These are phyloP conservation scores for Drosophila baimaii DNA, from an alignment of 1,140 invertebrate genomes.

Conservation along the genomic window DNA sequence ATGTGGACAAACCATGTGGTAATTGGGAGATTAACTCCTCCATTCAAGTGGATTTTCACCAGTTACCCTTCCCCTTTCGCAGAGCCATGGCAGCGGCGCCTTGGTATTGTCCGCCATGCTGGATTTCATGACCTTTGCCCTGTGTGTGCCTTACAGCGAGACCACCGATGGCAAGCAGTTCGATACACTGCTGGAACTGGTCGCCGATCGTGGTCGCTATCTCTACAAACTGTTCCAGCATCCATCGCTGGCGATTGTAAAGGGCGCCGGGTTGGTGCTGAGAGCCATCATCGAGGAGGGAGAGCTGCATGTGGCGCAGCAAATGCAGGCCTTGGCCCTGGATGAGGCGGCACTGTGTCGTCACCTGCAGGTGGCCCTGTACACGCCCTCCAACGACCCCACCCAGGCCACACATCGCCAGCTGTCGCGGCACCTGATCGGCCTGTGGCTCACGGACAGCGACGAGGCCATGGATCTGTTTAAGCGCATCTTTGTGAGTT, in stretches of 20 bases:
- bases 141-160: slow-evolving; percentile 99
- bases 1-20: slow-evolving; percentile 98
- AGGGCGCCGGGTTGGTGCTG: slow-evolving; percentile 98
- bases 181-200: slow-evolving; percentile 96
- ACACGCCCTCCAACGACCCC: slow-evolving; percentile 91
- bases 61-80: slow-evolving; percentile 53
- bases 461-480: slow-evolving; percentile 95
- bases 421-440: slow-evolving; percentile 97
- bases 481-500: slow-evolving; percentile 92
- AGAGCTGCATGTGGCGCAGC: slow-evolving; percentile 93
- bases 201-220: slow-evolving; percentile 94
- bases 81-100: slow-evolving; percentile 92
- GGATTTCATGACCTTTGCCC: slow-evolving; percentile 99
- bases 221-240: slow-evolving; percentile 98
- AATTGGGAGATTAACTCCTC: slow-evolving; percentile 79
- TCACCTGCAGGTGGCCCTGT: slow-evolving; percentile 96
- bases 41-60: not conserved
- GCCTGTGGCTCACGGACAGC: slow-evolving; percentile 98
- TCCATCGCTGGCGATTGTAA: slow-evolving; percentile 98
- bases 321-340: slow-evolving; percentile 98
- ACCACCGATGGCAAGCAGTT: slow-evolving; percentile 99
- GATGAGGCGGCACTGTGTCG: slow-evolving; percentile 98
- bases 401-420: slow-evolving; percentile 94
- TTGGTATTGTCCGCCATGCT: slow-evolving; percentile 96
- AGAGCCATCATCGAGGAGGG: slow-evolving; percentile 99